Conservation (phyloP, 2,888 invertebrate species). For the Nycteola revayana region DNA sequence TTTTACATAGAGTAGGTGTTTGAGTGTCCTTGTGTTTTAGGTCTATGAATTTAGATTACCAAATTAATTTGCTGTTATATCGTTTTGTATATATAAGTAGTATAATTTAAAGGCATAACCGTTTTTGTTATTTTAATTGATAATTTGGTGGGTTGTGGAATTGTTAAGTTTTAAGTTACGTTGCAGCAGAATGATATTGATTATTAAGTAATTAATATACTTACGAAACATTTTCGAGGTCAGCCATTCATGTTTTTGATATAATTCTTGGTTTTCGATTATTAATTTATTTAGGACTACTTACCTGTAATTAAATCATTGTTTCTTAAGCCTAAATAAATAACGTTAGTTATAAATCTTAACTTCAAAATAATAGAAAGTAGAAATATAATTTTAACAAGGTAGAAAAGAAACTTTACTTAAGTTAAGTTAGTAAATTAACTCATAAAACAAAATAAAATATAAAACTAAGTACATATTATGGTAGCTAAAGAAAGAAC, state of each 20-base stretch:
- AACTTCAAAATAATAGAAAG: too few species aligned
- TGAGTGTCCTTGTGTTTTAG: not conserved
- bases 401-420: too few species aligned
- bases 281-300: too few species aligned
- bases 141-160: constrained; percentile 19
- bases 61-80: constrained; percentile 26
- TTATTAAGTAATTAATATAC: constrained; percentile 21
- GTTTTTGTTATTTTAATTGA: constrained; percentile 11
- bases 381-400: too few species aligned
- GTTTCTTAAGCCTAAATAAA: too few species aligned
- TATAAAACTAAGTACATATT: too few species aligned
- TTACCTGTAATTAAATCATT: too few species aligned
- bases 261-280: too few species aligned
- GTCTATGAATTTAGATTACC: constrained; percentile 21
- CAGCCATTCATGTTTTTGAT: not conserved
- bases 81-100: constrained; percentile 12
- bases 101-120: constrained; percentile 23
- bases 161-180: constrained; percentile 25
- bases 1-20: not conserved
- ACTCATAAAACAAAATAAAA: too few species aligned
- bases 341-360: too few species aligned
- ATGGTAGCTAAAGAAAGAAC: too few species aligned
- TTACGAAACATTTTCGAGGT: constrained; percentile 5
- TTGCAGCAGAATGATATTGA: constrained; percentile 11
- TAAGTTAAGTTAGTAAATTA: too few species aligned